These are phyloP conservation scores for Agrypnia vestita DNA, from an alignment of 1,140 invertebrate species.

Conservation along the genomic window DNA sequence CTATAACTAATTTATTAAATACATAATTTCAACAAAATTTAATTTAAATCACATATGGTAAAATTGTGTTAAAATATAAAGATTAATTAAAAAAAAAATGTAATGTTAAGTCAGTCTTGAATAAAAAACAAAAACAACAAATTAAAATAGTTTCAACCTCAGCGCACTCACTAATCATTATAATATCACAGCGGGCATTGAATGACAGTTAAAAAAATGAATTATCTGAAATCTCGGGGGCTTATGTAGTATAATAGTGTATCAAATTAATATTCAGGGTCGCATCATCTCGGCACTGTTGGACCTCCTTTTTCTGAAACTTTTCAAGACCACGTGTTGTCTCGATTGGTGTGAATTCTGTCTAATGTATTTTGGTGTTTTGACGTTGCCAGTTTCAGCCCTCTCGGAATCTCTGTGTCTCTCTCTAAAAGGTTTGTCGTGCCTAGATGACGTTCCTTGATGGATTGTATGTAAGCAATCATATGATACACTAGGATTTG, in stretches of 20 bases:
- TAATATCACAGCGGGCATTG: no score
- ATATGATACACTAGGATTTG: conserved; percentile 78
- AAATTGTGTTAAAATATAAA: no score
- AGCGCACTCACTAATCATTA: no score
- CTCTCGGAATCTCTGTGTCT: conserved; percentile 35
- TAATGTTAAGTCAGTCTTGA: no score
- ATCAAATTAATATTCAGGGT: neutral
- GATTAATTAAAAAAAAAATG: no score
- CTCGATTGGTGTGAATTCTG: conserved; percentile 54
- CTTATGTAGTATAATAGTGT: neutral
- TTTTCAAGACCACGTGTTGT: conserved; percentile 41
- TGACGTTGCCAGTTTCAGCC: conserved; percentile 14
- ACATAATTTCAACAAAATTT: no score
- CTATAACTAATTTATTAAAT: no score
- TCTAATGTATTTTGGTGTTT: conserved; percentile 44
- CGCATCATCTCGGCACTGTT: conserved; percentile 57
- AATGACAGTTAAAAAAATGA: neutral
- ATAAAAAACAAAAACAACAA: no score
- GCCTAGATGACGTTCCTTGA: conserved; percentile 60
- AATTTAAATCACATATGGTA: no score
- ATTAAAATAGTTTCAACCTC: no score
- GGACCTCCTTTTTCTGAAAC: conserved; percentile 50
- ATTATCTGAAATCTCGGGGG: neutral
- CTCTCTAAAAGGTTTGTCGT: conserved; percentile 42
- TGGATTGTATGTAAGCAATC: conserved; percentile 76